Percentiles rank a stretch among this genome's conserved stretches.
Evolutionary conservation across 2,888 invertebrate genomes (phyloP).

Genomic region (Lasioglossum oenotherae): DNA sequence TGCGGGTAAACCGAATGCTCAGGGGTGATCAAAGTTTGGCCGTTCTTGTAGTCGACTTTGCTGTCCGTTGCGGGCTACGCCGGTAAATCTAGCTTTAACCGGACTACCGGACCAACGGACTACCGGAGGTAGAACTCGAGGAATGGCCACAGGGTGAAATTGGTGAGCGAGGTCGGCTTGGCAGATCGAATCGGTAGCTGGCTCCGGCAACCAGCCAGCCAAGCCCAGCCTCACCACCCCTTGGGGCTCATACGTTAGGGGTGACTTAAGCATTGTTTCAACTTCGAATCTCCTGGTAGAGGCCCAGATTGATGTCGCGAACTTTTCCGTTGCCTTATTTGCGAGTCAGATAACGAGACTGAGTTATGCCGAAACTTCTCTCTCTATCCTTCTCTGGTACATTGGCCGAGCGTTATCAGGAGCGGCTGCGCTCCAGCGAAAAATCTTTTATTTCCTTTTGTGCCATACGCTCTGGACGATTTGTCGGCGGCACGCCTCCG

Average conservation of each 20-base stretch:
- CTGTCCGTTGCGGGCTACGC: slow-evolving; percentile 59
- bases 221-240: slow-evolving; percentile 62
- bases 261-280: slow-evolving; percentile 84
- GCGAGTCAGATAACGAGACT: slow-evolving; percentile 85
- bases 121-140: slow-evolving; percentile 53
- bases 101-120: slow-evolving; percentile 56
- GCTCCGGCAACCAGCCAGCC: slow-evolving; percentile 31
- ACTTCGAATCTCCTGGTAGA: slow-evolving; percentile 83
- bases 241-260: slow-evolving; percentile 84
- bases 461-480: slow-evolving; percentile 63
- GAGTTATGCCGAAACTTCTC: slow-evolving; percentile 84
- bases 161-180: slow-evolving; percentile 48
- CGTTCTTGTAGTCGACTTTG: slow-evolving; percentile 60
- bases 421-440: slow-evolving; percentile 54
- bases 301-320: slow-evolving; percentile 84
- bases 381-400: slow-evolving; percentile 27
- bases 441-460: slow-evolving; percentile 77
- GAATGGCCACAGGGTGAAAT: slow-evolving; percentile 54
- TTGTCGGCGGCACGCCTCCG: slow-evolving; percentile 62
- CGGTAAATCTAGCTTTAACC: slow-evolving; percentile 63
- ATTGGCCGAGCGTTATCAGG: slow-evolving; percentile 70
- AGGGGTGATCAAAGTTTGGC: slow-evolving; percentile 67
- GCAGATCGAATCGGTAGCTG: slow-evolving; percentile 63
- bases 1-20: slow-evolving; percentile 59
- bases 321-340: slow-evolving; percentile 84